phyloP scores from a whole-genome alignment of 1,140 invertebrate genomes.

The Caenorhabditis briggsae region DNA sequence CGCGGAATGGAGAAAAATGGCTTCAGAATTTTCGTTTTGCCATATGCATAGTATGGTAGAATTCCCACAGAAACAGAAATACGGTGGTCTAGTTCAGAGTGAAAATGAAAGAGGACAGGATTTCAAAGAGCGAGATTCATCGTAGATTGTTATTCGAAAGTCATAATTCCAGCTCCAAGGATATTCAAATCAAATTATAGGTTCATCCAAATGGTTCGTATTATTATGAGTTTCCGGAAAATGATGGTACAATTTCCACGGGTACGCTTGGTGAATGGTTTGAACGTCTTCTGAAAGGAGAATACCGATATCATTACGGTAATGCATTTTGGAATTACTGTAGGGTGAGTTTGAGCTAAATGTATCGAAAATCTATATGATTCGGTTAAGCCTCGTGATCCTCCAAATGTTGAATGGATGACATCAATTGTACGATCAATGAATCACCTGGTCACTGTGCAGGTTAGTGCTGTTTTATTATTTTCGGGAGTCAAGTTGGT shows the following conservation, averaged over 20 bases:
- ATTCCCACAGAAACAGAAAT: neutral
- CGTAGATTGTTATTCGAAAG: too few relatives aligned
- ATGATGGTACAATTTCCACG: neutral
- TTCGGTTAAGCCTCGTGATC: slow-evolving; percentile 33
- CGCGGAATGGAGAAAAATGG: neutral
- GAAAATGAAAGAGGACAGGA: too few relatives aligned
- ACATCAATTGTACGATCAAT: slow-evolving; percentile 48
- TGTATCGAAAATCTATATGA: neutral
- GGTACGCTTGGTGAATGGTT: slow-evolving; percentile 9
- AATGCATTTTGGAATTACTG: slow-evolving; percentile 33
- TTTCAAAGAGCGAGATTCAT: too few relatives aligned
- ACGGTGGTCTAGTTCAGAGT: neutral
- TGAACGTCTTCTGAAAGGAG: slow-evolving; percentile 23
- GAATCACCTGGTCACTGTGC: slow-evolving; percentile 36
- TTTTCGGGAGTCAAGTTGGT: neutral
- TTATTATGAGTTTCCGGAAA: neutral
- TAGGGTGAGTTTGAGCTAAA: slow-evolving; percentile 1
- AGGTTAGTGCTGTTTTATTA: neutral
- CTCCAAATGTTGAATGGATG: slow-evolving; percentile 12
- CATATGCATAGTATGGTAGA: neutral
- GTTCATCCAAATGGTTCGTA: neutral
- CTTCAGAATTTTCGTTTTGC: neutral
- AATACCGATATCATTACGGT: slow-evolving; percentile 7
- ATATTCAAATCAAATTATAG: neutral
- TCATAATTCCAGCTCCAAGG: too few relatives aligned